Evolutionary conservation across 2,888 invertebrate genomes (phyloP).

Genomic region (Drosophila meridiana): DNA sequence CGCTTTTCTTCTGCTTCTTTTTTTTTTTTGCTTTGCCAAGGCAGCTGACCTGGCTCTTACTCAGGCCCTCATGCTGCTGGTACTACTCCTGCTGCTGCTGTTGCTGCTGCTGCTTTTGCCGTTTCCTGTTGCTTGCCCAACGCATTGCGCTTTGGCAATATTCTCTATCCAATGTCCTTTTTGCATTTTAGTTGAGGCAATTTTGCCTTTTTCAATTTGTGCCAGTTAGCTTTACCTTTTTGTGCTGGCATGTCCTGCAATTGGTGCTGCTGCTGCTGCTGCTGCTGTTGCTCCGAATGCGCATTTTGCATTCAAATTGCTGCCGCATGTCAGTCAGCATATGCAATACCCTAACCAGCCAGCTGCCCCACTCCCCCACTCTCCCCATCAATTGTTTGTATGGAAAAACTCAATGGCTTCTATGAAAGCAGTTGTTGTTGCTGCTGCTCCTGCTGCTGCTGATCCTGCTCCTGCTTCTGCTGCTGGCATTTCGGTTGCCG

Average conservation of each 20-base stretch:
- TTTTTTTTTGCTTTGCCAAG: neutral
- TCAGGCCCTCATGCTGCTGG: neutral
- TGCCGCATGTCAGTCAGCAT: conserved; percentile 66
- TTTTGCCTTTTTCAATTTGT: conserved; percentile 68
- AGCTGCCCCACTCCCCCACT: neutral
- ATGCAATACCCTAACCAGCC: conserved; percentile 53
- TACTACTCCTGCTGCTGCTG: neutral
- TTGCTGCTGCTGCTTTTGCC: neutral
- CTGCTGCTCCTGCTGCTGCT: neutral
- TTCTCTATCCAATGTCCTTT: conserved; percentile 60
- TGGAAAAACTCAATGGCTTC: conserved; percentile 24
- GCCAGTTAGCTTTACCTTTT: conserved; percentile 27
- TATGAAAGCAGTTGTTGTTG: conserved; percentile 23
- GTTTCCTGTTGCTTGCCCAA: conserved; percentile 9
- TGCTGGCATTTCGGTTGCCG: conserved; percentile 31
- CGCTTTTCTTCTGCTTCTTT: neutral
- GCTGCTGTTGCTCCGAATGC: conserved; percentile 32
- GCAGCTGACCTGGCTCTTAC: conserved; percentile 5
- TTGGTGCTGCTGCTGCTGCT: conserved; percentile 39
- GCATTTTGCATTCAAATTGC: conserved; percentile 73
- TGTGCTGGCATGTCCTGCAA: conserved; percentile 19
- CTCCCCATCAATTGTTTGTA: conserved; percentile 15
- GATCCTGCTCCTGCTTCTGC: neutral
- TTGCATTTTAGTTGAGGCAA: conserved; percentile 64
- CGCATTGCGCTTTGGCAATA: conserved; percentile 45